These are phyloP conservation scores for Peucedramus taeniatus DNA, from an alignment of 2,113 vertebrate species.

Conservation along the genomic window DNA sequence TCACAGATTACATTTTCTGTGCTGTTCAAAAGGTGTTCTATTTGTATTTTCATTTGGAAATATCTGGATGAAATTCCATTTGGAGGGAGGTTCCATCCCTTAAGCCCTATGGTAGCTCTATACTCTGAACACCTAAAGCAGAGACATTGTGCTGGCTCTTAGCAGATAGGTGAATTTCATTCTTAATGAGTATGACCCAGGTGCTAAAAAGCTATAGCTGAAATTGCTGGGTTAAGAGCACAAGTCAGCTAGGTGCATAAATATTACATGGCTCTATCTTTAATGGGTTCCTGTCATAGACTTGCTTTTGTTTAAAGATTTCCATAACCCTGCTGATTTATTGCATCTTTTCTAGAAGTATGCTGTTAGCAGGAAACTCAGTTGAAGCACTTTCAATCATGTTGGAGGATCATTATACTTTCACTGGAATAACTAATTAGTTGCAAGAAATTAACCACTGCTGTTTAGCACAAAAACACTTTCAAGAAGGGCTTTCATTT, in stretches of 20 bases:
- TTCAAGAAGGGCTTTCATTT: conserved; percentile 35
- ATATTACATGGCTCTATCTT: not conserved
- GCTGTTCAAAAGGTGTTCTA: not conserved
- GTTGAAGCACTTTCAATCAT: conserved; percentile 76
- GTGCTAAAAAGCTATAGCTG: conserved; percentile 5
- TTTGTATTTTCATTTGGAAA: not conserved
- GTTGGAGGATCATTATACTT: conserved; percentile 71
- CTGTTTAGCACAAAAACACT: conserved; percentile 55
- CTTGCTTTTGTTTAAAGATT: conserved; percentile 65
- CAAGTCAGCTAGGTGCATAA: not conserved
- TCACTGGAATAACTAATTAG: conserved; percentile 71
- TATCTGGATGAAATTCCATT: not conserved
- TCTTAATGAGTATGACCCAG: not conserved
- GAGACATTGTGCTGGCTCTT: not conserved
- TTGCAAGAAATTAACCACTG: conserved; percentile 68
- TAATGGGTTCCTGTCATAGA: conserved; percentile 39
- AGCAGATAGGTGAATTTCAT: not conserved
- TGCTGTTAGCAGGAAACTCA: conserved; percentile 65
- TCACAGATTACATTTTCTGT: not conserved
- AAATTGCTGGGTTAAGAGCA: conserved; percentile 31
- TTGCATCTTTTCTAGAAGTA: conserved; percentile 57
- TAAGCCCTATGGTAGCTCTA: not conserved
- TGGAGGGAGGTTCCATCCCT: not conserved
- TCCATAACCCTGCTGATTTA: conserved; percentile 78
- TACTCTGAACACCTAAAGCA: not conserved